Evolutionary conservation across 2,888 invertebrate species (phyloP).

Genomic region (Psylliodes chrysocephalus): DNA sequence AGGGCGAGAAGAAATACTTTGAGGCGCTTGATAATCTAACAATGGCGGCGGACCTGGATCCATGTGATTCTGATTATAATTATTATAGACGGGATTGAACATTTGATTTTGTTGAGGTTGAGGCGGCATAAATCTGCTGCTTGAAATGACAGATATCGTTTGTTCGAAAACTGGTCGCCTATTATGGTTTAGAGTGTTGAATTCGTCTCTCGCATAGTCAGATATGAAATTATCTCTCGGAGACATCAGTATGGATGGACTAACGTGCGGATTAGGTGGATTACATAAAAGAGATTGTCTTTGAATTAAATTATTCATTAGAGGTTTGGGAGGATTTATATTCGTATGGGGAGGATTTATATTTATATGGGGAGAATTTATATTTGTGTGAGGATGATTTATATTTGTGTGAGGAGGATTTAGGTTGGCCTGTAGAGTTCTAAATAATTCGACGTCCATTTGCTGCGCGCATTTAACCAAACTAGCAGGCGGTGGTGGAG

Average conservation of each 20-base stretch:
- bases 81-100: constrained; percentile 24
- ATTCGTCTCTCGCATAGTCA: constrained; percentile 37
- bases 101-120: constrained; percentile 4
- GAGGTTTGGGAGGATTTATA: background rate
- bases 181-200: constrained; percentile 19
- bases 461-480: constrained; percentile 34
- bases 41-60: constrained; percentile 31
- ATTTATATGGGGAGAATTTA: no score
- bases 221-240: constrained; percentile 37
- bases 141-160: constrained; percentile 1
- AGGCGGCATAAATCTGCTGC: constrained; percentile 18
- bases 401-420: no score
- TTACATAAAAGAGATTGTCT: background rate
- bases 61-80: constrained; percentile 26
- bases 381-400: no score
- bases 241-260: constrained; percentile 20
- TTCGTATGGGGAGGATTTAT: no score
- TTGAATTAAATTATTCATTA: background rate
- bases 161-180: constrained; percentile 10
- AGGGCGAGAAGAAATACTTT: constrained; percentile 27
- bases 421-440: background rate
- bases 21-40: constrained; percentile 40
- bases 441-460: constrained; percentile 33
- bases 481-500: constrained; percentile 42
- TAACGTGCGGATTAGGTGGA: constrained; percentile 1